phyloP scores from a whole-genome alignment of 2,888 invertebrate species.

The Ephialtes manifestator region DNA sequence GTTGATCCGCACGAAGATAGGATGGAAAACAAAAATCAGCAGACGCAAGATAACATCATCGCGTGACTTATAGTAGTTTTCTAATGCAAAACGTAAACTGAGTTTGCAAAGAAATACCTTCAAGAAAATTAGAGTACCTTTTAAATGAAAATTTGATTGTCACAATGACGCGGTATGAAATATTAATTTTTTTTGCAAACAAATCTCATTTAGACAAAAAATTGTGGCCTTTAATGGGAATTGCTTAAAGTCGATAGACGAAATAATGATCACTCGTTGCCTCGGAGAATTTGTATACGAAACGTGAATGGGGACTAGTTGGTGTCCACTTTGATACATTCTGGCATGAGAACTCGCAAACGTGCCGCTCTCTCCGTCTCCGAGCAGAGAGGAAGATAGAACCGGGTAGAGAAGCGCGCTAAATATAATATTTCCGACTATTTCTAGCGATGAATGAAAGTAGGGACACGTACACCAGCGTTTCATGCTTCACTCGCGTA shows the following conservation, averaged over 20 bases:
- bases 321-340: constrained; percentile 68
- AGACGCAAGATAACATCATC: too few relatives aligned
- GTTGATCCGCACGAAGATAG: not conserved
- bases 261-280: constrained; percentile 16
- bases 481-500: constrained; percentile 44
- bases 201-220: not conserved
- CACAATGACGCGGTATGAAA: too few relatives aligned
- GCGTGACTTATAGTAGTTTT: too few relatives aligned
- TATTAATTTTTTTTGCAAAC: not conserved
- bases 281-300: constrained; percentile 35
- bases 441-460: constrained; percentile 84
- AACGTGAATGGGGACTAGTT: constrained; percentile 76
- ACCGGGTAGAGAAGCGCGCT: constrained; percentile 69
- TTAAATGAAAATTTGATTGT: too few relatives aligned
- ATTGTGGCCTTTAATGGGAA: not conserved
- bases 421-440: constrained; percentile 83
- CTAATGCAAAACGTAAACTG: too few relatives aligned
- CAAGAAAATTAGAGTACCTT: too few relatives aligned
- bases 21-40: not conserved
- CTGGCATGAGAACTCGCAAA: constrained; percentile 64
- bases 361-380: constrained; percentile 57
- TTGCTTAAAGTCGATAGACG: constrained; percentile 26
- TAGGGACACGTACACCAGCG: constrained; percentile 49
- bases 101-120: too few relatives aligned
- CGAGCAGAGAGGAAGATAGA: constrained; percentile 25